Base-by-base conservation (phyloP, 2,888 invertebrate species). In the Halictus ligatus region DNA sequence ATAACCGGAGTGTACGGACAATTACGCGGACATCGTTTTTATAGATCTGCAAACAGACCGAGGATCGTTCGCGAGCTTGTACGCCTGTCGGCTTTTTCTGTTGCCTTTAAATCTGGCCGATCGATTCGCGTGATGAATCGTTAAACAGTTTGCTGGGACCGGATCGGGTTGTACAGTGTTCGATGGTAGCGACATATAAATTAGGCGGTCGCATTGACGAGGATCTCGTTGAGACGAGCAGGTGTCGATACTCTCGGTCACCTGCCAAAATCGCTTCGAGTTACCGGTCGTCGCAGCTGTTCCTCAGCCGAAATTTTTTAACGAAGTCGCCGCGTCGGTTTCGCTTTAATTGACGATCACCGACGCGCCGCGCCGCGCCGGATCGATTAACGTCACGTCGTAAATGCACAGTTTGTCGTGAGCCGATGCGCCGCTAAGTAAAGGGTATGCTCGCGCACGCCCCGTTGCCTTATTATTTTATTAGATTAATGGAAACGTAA, bases 211-310 rank as follows among this genome's bases (percentile, higher is more conserved):
- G 58, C 81, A 78, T 87, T 78, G 86, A 83, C 77, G 83, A 83
- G 75, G 50, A 29, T 80, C 78, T 75, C 82, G 81, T 43, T 78
- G 75, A 75, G 72, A 58, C 80, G 82, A 71, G 87, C 90, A 90
- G 90, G 85, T 90, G 90, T 80, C 81, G 82, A 86, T 85, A 78
- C 77, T 50, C 69, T 67, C 80, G 78, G 79, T 90, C 90, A 90
- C 89, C 90, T 90, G 90, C 90, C 81, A 54, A 85, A 89, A 89
- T 73, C 80, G 89, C 85, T 90, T 74, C 83, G 29, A 88, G 88
- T 85, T 50, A 87, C 25, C 71, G 40, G 15, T 40, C 35, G 60
- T 71, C 69, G 88, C 89, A 90, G 85, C 87, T 89, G 89, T 88
- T 83, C 43, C 12, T 50, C 21, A 18, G 35, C 8, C 29, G 48